These are phyloP conservation scores for Ashinkailepas kermadecensis DNA, from an alignment of 2,888 invertebrate genomes.

Conservation along the genomic window DNA sequence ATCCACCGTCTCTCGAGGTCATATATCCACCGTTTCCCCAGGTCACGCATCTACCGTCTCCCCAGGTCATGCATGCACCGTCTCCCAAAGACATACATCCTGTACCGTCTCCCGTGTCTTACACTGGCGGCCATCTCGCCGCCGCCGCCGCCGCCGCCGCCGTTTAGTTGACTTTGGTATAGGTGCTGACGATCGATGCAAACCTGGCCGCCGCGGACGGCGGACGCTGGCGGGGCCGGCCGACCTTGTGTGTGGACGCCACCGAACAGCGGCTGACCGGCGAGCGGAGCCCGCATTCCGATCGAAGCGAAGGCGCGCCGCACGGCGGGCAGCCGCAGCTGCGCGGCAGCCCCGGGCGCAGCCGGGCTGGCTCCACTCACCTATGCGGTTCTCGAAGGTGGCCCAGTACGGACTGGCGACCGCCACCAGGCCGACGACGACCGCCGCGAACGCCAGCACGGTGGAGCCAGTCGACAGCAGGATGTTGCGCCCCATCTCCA, in stretches of 20 bases:
- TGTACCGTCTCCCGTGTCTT: too few relatives aligned
- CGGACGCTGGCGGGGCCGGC: not conserved
- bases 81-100: too few relatives aligned
- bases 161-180: not conserved
- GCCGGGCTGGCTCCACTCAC: not conserved
- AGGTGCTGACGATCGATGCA: not conserved
- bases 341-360: not conserved
- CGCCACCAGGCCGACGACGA: not conserved
- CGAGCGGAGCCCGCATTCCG: too few relatives aligned
- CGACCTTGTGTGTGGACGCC: not conserved
- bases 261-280: not conserved
- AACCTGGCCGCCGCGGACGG: not conserved
- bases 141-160: not conserved
- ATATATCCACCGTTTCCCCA: too few relatives aligned
- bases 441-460: not conserved
- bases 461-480: constrained; percentile 4
- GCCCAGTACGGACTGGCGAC: not conserved
- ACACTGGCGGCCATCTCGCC: not conserved
- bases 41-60: too few relatives aligned
- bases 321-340: not conserved
- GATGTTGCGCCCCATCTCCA: constrained; percentile 16
- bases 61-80: too few relatives aligned
- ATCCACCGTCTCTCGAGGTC: too few relatives aligned
- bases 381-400: not conserved
- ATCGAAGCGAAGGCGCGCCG: not conserved